Evolutionary conservation across 2,113 vertebrate genomes (phyloP), one percentile per base, ranked within the genome.

Genomic region (Halcyon senegalensis): DNA sequence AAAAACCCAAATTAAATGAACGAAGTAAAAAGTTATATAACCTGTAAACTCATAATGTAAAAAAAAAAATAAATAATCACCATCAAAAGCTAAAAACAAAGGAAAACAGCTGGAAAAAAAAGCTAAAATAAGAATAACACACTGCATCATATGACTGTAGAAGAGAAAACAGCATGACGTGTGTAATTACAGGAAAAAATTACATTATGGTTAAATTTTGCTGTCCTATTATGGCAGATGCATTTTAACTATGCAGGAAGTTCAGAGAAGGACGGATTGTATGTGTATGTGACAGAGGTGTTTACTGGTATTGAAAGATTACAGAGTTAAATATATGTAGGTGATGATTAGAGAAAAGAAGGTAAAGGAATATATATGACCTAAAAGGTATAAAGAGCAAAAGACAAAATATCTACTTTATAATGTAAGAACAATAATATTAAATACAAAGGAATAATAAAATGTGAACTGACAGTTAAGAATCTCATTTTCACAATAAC

Each of bases 61-160:
- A 80, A 37, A 62, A 62, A 31, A 30, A 31, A 30, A 19, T 69
- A 39, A 41, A 28, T n/a, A n/a, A 4, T 3, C 24, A 25, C 9
- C 4, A 31, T n/a, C 13, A 70, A 74, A 73, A 69, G 1, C 6
- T 18, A 50, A 48, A 79, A 60, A 13, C 11, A 68, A 55, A 33
- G 11, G 58, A 68, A 80, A 67, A 62, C 13, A 18, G 3, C 7
- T 27, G 50, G 21, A 8, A 55, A 68, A 41, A 9, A 31, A 14
- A 5, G 0, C 5, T 41, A 60, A 72, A 63, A 1, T 7, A 76
- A 41, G 7, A 24, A 20, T 44, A 64, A 58, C 4, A 46, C 5
- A 24, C 3, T n/a, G 4, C 13, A 41, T n/a, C 1, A 7, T 64
- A 8, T 6, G 3, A 48, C 12, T 33, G 9, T 31, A 31, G 37